These are phyloP conservation scores for Hippasteria phrygiana DNA, from an alignment of 53 echinoderm and acorn worm genomes.

Conservation along the genomic window DNA sequence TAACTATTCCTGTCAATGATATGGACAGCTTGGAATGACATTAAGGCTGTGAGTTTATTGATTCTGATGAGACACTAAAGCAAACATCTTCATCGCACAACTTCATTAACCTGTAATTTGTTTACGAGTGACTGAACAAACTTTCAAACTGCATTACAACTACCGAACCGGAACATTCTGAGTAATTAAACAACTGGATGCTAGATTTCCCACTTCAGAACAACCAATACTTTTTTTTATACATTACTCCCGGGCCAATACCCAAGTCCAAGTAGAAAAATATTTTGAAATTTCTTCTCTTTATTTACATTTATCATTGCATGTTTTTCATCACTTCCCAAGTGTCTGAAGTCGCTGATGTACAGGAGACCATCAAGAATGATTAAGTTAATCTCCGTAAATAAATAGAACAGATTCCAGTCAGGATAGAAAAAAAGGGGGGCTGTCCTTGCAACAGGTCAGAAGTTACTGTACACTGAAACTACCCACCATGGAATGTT, in stretches of 20 bases:
- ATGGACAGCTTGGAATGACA: neutral
- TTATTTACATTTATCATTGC: neutral
- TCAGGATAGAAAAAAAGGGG: neutral
- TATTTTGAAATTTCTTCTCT: neutral
- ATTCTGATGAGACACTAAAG: neutral
- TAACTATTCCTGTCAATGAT: neutral
- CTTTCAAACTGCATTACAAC: neutral
- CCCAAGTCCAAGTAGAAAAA: neutral
- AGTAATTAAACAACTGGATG: too few species aligned
- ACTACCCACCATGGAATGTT: slow-evolving; percentile 35
- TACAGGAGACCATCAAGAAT: neutral
- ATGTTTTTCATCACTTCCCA: neutral
- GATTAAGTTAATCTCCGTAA: slow-evolving; percentile 1
- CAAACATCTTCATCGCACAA: neutral
- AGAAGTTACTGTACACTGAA: slow-evolving; percentile 1
- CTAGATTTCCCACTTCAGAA: neutral
- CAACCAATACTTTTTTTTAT: neutral
- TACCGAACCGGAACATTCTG: neutral
- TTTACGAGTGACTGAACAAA: neutral
- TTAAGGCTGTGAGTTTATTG: neutral
- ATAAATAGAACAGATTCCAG: slow-evolving; percentile 10
- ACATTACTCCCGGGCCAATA: neutral
- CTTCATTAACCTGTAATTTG: neutral
- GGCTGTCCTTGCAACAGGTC: neutral
- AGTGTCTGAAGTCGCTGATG: neutral